These are phyloP conservation scores for Corythaeola cristata DNA, from an alignment of 2,113 vertebrate species.

Conservation along the genomic window DNA sequence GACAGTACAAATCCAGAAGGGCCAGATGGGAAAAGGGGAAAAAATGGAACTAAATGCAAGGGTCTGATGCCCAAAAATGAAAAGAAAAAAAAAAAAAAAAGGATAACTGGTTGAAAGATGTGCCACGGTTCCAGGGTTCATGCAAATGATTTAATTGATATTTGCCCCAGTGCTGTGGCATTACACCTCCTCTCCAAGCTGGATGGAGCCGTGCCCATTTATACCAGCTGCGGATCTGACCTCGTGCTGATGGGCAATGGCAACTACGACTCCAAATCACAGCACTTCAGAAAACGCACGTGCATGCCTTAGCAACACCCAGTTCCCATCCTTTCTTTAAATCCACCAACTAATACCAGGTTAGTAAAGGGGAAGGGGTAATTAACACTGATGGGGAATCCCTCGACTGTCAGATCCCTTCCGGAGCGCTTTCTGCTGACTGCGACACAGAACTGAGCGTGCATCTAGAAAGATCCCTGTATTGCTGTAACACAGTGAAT, in stretches of 20 bases:
- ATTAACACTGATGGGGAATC: not conserved
- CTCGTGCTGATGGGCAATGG: rapidly evolving
- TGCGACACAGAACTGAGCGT: rapidly evolving
- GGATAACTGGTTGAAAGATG: not conserved
- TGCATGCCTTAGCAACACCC: not conserved
- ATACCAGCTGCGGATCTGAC: not conserved
- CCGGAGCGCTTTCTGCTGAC: not conserved
- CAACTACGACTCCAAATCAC: not conserved
- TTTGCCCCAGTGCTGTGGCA: not conserved
- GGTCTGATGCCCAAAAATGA: rapidly evolving
- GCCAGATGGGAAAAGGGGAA: not conserved
- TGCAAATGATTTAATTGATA: rapidly evolving
- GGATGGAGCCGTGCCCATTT: rapidly evolving
- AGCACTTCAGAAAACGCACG: not conserved
- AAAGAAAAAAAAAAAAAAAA: not conserved
- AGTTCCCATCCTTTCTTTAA: not conserved
- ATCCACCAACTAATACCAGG: not conserved
- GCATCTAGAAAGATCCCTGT: not conserved
- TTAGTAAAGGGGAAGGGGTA: not conserved
- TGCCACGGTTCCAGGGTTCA: rapidly evolving
- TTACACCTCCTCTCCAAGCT: not conserved
- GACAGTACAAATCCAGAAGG: not conserved
- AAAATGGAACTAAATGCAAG: not conserved
- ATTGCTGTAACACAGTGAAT: not conserved
- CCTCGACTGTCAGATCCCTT: not conserved